Evolutionary conservation across 2,797 vertebrate genomes (phyloP).

Genomic region (Anguilla megastoma): DNA sequence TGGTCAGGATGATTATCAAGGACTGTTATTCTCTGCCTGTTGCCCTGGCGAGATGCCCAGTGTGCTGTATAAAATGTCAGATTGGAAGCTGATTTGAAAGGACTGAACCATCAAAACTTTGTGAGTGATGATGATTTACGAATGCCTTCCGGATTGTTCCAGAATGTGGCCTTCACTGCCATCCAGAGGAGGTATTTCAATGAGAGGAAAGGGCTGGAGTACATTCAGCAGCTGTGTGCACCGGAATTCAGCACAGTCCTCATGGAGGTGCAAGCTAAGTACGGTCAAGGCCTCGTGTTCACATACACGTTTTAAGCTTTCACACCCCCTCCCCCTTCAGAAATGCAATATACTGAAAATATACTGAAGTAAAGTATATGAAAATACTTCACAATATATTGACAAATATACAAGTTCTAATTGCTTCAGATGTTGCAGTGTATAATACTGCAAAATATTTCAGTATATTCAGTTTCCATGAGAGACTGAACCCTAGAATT

Average conservation of each 20-base stretch:
- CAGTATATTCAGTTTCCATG: background rate
- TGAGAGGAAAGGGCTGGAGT: constrained; percentile 94
- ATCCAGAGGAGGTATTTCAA: constrained; percentile 95
- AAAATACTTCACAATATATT: background rate
- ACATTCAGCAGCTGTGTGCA: constrained; percentile 88
- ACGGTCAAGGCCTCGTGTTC: constrained; percentile 50
- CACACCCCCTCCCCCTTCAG: background rate
- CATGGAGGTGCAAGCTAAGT: constrained; percentile 96
- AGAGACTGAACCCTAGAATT: background rate
- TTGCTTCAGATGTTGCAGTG: background rate
- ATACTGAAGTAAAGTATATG: background rate
- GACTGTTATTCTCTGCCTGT: background rate
- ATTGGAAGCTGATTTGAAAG: background rate
- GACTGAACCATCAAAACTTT: background rate
- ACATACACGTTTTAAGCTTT: background rate
- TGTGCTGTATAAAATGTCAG: background rate
- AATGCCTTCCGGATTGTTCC: constrained; percentile 45
- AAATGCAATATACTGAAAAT: background rate
- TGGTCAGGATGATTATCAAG: background rate
- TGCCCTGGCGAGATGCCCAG: background rate
- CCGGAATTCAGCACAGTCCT: constrained; percentile 87
- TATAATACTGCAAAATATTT: background rate
- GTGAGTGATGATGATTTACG: background rate
- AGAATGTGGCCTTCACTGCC: constrained; percentile 86
- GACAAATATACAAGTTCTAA: background rate